Base-by-base conservation (phyloP, 2,113 vertebrate genomes). In the Callopanchax toddi region DNA sequence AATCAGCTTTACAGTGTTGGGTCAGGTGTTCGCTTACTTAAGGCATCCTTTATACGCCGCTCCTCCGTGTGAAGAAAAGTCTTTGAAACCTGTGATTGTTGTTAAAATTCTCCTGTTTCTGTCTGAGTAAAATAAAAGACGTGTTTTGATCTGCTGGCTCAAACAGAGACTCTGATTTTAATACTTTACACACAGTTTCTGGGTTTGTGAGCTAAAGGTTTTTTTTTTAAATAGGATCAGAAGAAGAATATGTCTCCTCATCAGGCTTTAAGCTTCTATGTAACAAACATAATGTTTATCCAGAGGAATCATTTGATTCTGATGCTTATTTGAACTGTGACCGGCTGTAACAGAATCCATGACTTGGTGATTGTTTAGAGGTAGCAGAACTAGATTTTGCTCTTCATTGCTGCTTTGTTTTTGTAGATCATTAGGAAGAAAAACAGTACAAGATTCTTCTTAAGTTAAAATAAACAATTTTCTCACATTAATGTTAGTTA, bases 201-300 rank as follows among this genome's bases (percentile, higher is more conserved):
- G 58, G 67, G 40, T 60, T 42, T 60, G 3, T n/a, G 39, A 42
- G 13, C 15, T 17, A 37, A 3, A 2, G 6, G 5, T 11, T 37
- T 11, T 11, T 7, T 37, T 37, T 11, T 37, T 40, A 1, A 37
- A 37, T 11, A 13, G 36, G 39, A 3, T 39, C 13, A 15, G 37
- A 39, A 15, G 3, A 15, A 39, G 13, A 12, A 39, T 12, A n/a
- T n/a, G n/a, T n/a, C n/a, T 11, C 49, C 52, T n/a, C n/a, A n/a
- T n/a, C n/a, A n/a, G n/a, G n/a, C n/a, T n/a, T n/a, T n/a, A n/a
- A n/a, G n/a, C n/a, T n/a, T n/a, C n/a, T n/a, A n/a, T 57, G 15
- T 2, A 63, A 39, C 11, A n/a, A 40, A 37, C 66, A 48, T 67
- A 51, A 36, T 65, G 58, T 78, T 60, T 46, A 34, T 45, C 1